These are phyloP conservation scores for Pseudorectes ferrugineus DNA, from an alignment of 2,113 vertebrate species.

Conservation along the genomic window DNA sequence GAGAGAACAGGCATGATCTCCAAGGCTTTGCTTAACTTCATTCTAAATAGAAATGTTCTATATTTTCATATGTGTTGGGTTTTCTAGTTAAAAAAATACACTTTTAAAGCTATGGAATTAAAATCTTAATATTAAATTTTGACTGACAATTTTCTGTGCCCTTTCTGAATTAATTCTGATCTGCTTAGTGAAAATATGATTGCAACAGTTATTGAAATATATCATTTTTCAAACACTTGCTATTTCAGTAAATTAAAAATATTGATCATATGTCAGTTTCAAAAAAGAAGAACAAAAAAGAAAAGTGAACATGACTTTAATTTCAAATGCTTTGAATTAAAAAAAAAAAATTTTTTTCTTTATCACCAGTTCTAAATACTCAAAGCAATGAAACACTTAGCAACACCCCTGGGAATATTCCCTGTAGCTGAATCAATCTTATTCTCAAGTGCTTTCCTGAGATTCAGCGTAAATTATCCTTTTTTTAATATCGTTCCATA, in stretches of 20 bases:
- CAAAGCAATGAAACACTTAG: background rate
- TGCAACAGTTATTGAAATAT: background rate
- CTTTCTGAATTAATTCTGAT: background rate
- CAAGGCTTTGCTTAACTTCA: background rate
- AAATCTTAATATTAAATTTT: background rate
- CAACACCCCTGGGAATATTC: background rate
- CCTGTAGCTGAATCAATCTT: background rate
- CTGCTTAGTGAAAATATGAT: background rate
- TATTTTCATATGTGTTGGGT: background rate
- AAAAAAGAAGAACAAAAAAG: background rate
- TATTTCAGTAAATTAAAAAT: slow-evolving; percentile 13
- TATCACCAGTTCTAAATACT: background rate
- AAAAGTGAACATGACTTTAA: background rate
- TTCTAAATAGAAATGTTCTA: background rate
- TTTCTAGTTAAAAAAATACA: background rate
- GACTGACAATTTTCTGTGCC: background rate
- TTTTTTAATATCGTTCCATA: background rate
- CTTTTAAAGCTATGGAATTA: background rate
- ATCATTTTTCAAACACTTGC: background rate
- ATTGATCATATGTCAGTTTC: background rate
- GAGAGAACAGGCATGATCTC: background rate
- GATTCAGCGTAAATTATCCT: background rate
- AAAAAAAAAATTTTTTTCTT: background rate
- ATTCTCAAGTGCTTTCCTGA: slow-evolving; percentile 1
- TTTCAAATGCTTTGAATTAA: background rate